Percentiles rank a stretch among this genome's conserved stretches.
These are phyloP conservation scores for Orthonychiurus folsomi DNA, from an alignment of 2,888 invertebrate genomes.

Conservation along the genomic window DNA sequence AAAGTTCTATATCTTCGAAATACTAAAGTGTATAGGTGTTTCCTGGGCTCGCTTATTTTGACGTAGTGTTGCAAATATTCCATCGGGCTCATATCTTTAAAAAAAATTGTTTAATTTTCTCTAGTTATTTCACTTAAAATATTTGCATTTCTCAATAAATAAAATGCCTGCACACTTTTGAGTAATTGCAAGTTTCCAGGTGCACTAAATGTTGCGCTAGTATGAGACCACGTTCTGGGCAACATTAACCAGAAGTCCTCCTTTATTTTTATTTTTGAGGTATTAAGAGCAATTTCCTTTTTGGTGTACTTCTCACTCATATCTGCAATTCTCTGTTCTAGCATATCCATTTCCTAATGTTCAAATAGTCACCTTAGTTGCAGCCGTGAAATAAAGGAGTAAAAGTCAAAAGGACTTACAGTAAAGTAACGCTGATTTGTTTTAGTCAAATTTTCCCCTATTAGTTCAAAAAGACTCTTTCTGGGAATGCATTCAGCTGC, in stretches of 20 bases:
- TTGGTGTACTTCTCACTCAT: constrained; percentile 25
- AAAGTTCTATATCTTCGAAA: constrained; percentile 34
- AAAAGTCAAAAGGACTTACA: too few relatives aligned
- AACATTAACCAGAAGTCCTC: constrained; percentile 33
- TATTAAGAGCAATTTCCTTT: constrained; percentile 32
- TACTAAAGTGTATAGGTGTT: constrained; percentile 33
- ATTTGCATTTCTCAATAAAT: too few relatives aligned
- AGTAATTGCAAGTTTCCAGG: constrained; percentile 27
- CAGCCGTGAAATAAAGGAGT: neutral
- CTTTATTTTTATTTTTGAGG: constrained; percentile 31
- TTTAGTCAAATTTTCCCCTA: too few relatives aligned
- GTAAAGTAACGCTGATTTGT: too few relatives aligned
- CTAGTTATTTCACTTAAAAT: neutral
- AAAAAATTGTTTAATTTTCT: neutral
- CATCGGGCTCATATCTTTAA: constrained; percentile 24
- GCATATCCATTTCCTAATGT: constrained; percentile 25
- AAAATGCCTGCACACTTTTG: too few relatives aligned
- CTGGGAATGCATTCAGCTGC: too few relatives aligned
- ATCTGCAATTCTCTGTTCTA: constrained; percentile 27
- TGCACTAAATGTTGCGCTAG: constrained; percentile 33
- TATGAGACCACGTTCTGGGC: constrained; percentile 34
- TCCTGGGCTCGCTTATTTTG: constrained; percentile 29
- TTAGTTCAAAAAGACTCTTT: too few relatives aligned
- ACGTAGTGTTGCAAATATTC: constrained; percentile 32
- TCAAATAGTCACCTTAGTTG: neutral